Conservation (phyloP, 2,113 vertebrate genomes). For the Limanda limanda region DNA sequence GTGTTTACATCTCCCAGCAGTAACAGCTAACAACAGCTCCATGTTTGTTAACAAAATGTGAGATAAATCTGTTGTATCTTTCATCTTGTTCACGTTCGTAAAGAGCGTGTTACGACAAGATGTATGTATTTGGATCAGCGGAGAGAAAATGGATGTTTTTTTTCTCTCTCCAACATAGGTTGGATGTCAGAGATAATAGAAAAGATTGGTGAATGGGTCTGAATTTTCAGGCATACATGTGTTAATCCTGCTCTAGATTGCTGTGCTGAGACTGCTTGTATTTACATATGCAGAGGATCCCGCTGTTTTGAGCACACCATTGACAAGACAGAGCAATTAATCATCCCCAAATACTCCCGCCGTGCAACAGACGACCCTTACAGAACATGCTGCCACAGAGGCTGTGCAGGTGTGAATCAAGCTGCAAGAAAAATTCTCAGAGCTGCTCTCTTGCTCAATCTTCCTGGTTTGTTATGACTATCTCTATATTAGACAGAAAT, state of each 20-base stretch:
- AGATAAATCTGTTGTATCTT: slow-evolving; percentile 33
- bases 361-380: slow-evolving; percentile 85
- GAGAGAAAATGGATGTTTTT: slow-evolving; percentile 61
- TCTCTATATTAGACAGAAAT: slow-evolving; percentile 54
- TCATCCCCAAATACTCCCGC: slow-evolving; percentile 92
- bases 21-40: background rate
- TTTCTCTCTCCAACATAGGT: slow-evolving; percentile 52
- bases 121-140: slow-evolving; percentile 61
- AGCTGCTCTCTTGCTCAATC: slow-evolving; percentile 56
- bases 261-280: slow-evolving; percentile 86
- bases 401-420: slow-evolving; percentile 90
- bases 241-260: slow-evolving; percentile 87
- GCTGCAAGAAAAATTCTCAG: slow-evolving; percentile 79
- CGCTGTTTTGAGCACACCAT: slow-evolving; percentile 87
- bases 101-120: slow-evolving; percentile 38
- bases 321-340: slow-evolving; percentile 95
- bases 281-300: slow-evolving; percentile 92
- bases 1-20: background rate
- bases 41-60: slow-evolving; percentile 8
- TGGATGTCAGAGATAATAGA: slow-evolving; percentile 79
- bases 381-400: slow-evolving; percentile 84
- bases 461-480: slow-evolving; percentile 52
- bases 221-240: slow-evolving; percentile 80
- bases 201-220: slow-evolving; percentile 81
- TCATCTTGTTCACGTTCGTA: slow-evolving; percentile 16